phyloP scores from a whole-genome alignment of 2,113 vertebrate genomes.

The Brachypodius melanocephalos region DNA sequence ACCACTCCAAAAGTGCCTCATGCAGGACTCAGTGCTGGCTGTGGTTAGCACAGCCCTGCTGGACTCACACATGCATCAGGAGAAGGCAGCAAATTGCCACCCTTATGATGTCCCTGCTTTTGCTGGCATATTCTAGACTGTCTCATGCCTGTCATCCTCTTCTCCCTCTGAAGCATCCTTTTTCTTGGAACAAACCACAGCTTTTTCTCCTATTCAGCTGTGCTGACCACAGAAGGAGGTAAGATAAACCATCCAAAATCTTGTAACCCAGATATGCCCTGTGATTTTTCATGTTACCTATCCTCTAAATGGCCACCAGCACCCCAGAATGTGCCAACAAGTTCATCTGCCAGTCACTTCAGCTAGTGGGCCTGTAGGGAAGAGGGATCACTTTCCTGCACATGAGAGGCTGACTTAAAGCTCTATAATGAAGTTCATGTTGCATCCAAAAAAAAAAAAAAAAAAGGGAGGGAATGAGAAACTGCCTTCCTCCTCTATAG shows the following conservation, averaged over 20 bases:
- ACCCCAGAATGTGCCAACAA: background rate
- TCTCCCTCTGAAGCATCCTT: background rate
- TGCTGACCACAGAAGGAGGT: background rate
- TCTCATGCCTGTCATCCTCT: background rate
- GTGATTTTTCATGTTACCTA: background rate
- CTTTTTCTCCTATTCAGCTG: background rate
- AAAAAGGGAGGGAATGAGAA: background rate
- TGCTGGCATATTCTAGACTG: background rate
- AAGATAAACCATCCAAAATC: background rate
- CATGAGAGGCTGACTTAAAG: background rate
- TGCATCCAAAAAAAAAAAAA: background rate
- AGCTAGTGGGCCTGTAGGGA: background rate
- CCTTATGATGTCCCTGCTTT: background rate
- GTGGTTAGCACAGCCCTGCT: background rate
- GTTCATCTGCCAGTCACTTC: background rate
- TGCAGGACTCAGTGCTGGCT: background rate
- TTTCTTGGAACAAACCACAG: background rate
- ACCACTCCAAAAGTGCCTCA: accelerated
- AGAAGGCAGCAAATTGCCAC: background rate
- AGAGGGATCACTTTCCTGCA: background rate
- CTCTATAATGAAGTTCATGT: background rate
- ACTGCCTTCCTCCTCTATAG: background rate
- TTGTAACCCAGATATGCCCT: background rate
- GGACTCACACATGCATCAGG: accelerated
- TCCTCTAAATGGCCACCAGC: background rate